Percentiles rank a stretch among this genome's conserved stretches.
These are phyloP conservation scores for Dicyrtoma fusca DNA, from an alignment of 2,888 invertebrate genomes.

Conservation along the genomic window DNA sequence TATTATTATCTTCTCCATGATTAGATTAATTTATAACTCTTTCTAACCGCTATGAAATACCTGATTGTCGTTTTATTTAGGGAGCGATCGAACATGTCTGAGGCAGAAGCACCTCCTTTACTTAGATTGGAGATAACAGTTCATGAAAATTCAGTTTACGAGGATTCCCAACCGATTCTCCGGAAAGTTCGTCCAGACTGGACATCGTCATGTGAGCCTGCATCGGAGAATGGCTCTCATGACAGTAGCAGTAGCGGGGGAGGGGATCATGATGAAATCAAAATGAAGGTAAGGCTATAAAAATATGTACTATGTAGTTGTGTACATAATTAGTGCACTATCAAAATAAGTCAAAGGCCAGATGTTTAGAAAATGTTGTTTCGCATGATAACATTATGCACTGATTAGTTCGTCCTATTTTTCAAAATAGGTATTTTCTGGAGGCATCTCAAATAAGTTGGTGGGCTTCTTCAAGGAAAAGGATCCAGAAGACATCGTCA, in stretches of 20 bases:
- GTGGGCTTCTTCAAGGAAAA: constrained; percentile 71
- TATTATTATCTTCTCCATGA: too few species aligned
- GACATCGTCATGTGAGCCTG: background rate
- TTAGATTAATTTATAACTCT: too few species aligned
- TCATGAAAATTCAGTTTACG: background rate
- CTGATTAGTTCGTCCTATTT: too few species aligned
- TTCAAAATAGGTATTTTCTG: constrained; percentile 71
- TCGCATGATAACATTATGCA: too few species aligned
- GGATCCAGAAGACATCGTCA: constrained; percentile 70
- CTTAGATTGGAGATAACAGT: constrained; percentile 21
- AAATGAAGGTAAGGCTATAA: background rate
- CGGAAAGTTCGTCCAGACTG: constrained; percentile 33
- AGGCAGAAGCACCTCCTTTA: background rate
- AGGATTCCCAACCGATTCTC: constrained; percentile 18
- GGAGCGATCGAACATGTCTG: too few species aligned
- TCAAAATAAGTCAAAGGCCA: too few species aligned
- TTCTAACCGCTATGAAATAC: too few species aligned
- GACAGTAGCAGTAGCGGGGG: too few species aligned
- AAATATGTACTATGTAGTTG: too few species aligned
- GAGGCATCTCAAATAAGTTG: constrained; percentile 92
- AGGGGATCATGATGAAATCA: background rate
- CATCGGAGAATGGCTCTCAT: background rate
- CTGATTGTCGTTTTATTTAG: too few species aligned
- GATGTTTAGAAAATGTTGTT: too few species aligned
- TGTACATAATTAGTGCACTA: too few species aligned